Evolutionary conservation across 2,888 invertebrate species (phyloP), one percentile per base, ranked within the genome.

Genomic region (Sphaerophoria rueppellii): DNA sequence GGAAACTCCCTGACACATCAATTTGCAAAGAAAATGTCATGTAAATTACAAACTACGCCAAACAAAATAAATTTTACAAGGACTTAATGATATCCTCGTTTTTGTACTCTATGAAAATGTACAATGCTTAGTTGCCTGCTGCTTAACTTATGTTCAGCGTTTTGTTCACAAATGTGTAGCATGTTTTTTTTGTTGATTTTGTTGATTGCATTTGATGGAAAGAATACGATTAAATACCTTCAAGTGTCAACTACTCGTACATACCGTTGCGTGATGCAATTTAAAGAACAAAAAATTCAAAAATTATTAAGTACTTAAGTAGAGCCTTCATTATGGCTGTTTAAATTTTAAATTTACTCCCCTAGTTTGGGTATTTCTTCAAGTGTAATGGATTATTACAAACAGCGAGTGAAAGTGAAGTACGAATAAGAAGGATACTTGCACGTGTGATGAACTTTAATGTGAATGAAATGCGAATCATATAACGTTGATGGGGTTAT

Each of bases 241-340:
- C 69, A 76, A 80, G 69, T 76, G 83, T 43, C 46, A 67, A 63
- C 83, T 70, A 81, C 24, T 24, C 24, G 24, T 24, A 24, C 24
- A 24, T 24, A 24, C 76, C 85, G 72, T 77, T 70, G 85, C 81
- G 81, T 81, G 76, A 65, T 67, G 67, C 72, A 73, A 72, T 81
- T 85, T 72, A 50, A 80, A 69, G 61, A 9, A 40, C 52, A 48
- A 85, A 75, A 24, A 78, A 74, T 69, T 54, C 43, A 63, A 60
- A 60, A 85, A 77, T 77, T 81, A 85, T 85, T 81, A 77, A 77
- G 67, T 70, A 52, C 76, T 80, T 76, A 85, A 77, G 81, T 50
- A 34, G 34, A 50, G 50, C 63, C 81, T 72, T 81, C 76, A n/a
- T n/a, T n/a, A 76, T 76, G 55, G 63, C 69, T 80, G 80, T 69